Evolutionary conservation across 2,888 invertebrate species (phyloP).

Genomic region (Ophion ventricosus): DNA sequence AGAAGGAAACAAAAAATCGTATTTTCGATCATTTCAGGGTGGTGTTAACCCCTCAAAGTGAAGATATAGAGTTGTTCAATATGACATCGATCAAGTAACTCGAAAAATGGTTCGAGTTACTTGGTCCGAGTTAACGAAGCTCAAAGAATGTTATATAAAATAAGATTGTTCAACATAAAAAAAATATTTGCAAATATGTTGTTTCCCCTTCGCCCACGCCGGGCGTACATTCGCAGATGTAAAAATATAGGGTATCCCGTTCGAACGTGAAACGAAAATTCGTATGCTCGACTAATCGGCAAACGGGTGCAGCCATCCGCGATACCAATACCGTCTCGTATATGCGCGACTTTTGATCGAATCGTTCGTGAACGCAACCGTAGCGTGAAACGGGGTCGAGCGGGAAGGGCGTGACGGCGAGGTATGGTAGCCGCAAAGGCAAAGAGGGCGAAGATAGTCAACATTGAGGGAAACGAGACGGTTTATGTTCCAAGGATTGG

Average conservation of each 20-base stretch:
- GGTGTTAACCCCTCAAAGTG: too few species aligned
- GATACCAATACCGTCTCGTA: neutral
- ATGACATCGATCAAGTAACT: too few species aligned
- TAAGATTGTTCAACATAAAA: too few species aligned
- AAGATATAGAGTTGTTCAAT: too few species aligned
- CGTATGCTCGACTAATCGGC: constrained; percentile 44
- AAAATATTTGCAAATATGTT: too few species aligned
- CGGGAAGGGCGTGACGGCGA: constrained; percentile 22
- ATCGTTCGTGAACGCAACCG: constrained; percentile 47
- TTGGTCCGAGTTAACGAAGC: too few species aligned
- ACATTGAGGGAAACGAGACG: neutral
- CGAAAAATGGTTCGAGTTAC: too few species aligned
- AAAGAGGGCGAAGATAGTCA: constrained; percentile 54
- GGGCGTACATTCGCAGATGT: neutral
- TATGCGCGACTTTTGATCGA: constrained; percentile 50
- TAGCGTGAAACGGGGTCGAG: constrained; percentile 41
- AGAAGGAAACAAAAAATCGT: too few species aligned
- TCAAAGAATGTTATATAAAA: too few species aligned
- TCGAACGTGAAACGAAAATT: constrained; percentile 34
- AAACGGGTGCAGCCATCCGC: constrained; percentile 41
- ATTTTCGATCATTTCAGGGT: too few species aligned
- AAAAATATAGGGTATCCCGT: neutral
- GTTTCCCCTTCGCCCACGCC: too few species aligned
- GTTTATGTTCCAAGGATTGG: constrained; percentile 5
- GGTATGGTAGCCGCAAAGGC: constrained; percentile 51